Evolutionary conservation across 2,797 vertebrate genomes (phyloP).

Genomic region (Ciconia nigra): DNA sequence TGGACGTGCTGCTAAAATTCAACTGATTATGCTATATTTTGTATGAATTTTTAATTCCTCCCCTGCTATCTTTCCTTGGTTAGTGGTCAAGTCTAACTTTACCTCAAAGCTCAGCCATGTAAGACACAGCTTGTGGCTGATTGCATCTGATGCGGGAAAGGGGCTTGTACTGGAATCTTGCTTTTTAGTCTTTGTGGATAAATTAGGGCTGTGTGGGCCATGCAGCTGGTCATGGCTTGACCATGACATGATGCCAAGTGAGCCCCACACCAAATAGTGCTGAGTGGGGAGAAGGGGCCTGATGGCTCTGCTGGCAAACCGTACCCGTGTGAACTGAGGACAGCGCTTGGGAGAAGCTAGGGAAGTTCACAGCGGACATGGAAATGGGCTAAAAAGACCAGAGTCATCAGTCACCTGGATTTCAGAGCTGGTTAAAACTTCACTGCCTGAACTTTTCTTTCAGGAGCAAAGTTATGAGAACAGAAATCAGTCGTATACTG

Average conservation of each 20-base stretch:
- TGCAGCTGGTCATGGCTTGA: neutral
- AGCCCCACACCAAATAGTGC: neutral
- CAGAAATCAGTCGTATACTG: neutral
- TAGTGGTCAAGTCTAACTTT: neutral
- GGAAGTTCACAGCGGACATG: neutral
- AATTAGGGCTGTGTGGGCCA: neutral
- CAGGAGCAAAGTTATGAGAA: neutral
- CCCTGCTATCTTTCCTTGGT: neutral
- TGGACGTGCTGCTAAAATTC: neutral
- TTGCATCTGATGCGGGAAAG: neutral
- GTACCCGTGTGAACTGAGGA: neutral
- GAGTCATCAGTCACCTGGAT: neutral
- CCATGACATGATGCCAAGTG: neutral
- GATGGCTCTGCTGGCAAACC: neutral
- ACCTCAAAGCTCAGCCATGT: neutral
- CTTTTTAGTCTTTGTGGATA: neutral
- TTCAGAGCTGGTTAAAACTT: neutral
- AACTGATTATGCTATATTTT: neutral
- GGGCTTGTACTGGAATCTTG: neutral
- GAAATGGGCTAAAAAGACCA: neutral
- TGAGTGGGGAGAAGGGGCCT: neutral
- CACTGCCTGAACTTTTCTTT: neutral
- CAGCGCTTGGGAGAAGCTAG: rapidly evolving
- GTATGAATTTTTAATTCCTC: slow-evolving; percentile 1
- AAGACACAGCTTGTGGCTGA: slow-evolving; percentile 44